Base-by-base conservation (phyloP, 2,888 invertebrate species). In the Idaea dimidiata region DNA sequence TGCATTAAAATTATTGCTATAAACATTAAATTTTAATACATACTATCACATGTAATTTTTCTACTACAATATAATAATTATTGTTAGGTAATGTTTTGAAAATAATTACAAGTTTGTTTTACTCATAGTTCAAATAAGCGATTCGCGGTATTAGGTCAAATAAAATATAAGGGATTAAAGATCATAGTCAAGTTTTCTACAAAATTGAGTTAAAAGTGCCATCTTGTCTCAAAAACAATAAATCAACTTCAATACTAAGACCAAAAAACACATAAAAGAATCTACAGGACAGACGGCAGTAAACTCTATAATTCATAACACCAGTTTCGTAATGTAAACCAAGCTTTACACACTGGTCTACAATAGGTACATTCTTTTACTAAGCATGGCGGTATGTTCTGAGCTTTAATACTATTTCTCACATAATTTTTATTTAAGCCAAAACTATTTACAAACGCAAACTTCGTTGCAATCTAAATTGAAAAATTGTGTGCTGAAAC, bases 1-100 rank as follows among this genome's bases (percentile, higher is more conserved):
- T 43, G 43, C 43, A 43, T 43, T 43, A 43, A 43, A 43, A 43
- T 43, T 43, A 43, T 43, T 43, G 43, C 43, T 43, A 43, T 43
- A 14, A 43, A 43, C 43, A 43, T 6, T 43, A 43, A 2, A 8
- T 43, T 10, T 43, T 43, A 43, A 43, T 43, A 43, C 43, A 43
- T 43, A 43, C 43, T 43, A 43, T 43, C 43, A 43, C 43, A 43
- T 43, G 8, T 43, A 43, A 14, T 43, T 43, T 43, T 43, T 43
- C 43, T 43, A 43, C 43, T 43, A 43, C 0, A 32, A 32, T 32
- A 32, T 43, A 43, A 14, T 33, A 10, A 33, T 10, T 33, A 6
- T 33, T 33, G 3, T 14, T 43, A 43, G 43, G 8, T 43, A 43
- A 43, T 43, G 0, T 6, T 43, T 0, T 14, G 8, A 43, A 8